These are phyloP conservation scores for Arrhamphus sclerolepis DNA, from an alignment of 2,797 vertebrate species.

Conservation along the genomic window DNA sequence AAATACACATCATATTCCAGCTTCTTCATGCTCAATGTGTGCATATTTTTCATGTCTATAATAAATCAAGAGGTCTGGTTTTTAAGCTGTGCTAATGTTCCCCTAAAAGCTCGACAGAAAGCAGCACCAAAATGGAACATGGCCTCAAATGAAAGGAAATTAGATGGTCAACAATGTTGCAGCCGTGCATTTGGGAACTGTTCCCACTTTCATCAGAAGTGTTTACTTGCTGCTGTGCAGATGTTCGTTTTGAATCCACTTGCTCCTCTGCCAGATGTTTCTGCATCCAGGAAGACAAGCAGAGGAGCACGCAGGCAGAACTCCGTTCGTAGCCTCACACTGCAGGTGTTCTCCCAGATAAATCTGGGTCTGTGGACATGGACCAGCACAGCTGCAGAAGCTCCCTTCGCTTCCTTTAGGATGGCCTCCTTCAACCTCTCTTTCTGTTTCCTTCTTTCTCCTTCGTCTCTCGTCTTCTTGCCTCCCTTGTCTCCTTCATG, in stretches of 20 bases:
- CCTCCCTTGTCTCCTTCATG: conserved; percentile 22
- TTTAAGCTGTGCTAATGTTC: conserved; percentile 16
- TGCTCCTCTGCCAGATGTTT: conserved; percentile 70
- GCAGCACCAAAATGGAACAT: conserved; percentile 34
- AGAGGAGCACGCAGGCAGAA: conserved; percentile 32
- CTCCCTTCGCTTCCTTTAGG: conserved; percentile 34
- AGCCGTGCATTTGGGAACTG: conserved; percentile 50
- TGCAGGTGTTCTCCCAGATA: conserved; percentile 70
- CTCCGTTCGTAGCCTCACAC: conserved; percentile 21
- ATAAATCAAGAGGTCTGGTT: not conserved
- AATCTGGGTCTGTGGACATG: conserved; percentile 44
- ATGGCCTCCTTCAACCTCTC: conserved; percentile 49
- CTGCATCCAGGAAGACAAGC: conserved; percentile 47
- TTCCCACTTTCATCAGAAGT: conserved; percentile 50
- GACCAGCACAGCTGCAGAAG: conserved; percentile 47
- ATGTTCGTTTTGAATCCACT: conserved; percentile 64
- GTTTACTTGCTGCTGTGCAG: conserved; percentile 65
- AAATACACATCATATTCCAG: conserved; percentile 4
- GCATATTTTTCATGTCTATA: conserved; percentile 1
- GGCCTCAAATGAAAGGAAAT: conserved; percentile 47
- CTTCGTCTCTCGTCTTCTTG: conserved; percentile 1
- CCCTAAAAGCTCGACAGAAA: conserved; percentile 20
- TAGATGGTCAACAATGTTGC: conserved; percentile 33
- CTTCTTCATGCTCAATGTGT: conserved; percentile 7
- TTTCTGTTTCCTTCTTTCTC: conserved; percentile 26